Conservation (phyloP, 2,888 invertebrate genomes). For the Cylloceria caligata region DNA sequence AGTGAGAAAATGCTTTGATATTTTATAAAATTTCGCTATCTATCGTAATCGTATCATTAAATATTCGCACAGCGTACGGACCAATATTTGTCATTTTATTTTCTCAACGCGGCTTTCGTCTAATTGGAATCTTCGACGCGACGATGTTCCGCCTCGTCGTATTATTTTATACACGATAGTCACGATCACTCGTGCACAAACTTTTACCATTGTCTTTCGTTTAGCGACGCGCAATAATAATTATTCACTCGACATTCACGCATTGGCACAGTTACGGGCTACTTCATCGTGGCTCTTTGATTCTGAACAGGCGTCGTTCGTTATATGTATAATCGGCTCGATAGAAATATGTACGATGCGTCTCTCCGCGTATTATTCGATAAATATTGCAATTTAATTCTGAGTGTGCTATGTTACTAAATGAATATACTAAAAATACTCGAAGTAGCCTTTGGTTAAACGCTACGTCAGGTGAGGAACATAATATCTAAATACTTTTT, state of each 20-base stretch:
- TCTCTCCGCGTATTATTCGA: slow-evolving; percentile 20
- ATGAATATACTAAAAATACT: slow-evolving; percentile 61
- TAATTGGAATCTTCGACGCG: slow-evolving; percentile 1
- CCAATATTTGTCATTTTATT: slow-evolving; percentile 31
- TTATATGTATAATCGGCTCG: neutral
- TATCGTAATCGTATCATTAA: slow-evolving; percentile 48
- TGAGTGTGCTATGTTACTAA: slow-evolving; percentile 19
- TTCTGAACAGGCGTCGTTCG: neutral
- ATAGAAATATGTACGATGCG: slow-evolving; percentile 13
- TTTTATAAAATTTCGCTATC: slow-evolving; percentile 56
- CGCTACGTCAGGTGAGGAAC: slow-evolving; percentile 72
- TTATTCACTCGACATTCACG: slow-evolving; percentile 47
- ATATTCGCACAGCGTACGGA: slow-evolving; percentile 28
- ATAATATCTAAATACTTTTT: slow-evolving; percentile 67
- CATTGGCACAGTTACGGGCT: slow-evolving; percentile 60
- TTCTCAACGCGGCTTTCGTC: slow-evolving; percentile 17
- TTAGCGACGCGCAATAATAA: slow-evolving; percentile 1
- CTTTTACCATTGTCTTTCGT: slow-evolving; percentile 34
- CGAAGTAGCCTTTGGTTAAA: slow-evolving; percentile 78
- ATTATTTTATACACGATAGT: slow-evolving; percentile 17
- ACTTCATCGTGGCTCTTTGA: slow-evolving; percentile 32
- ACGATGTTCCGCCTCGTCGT: neutral
- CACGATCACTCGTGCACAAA: neutral
- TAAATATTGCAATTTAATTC: slow-evolving; percentile 61
- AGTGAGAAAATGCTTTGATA: neutral